Evolutionary conservation across 2,888 invertebrate species (phyloP).

Genomic region (Gastracanthus pulcherrimus): DNA sequence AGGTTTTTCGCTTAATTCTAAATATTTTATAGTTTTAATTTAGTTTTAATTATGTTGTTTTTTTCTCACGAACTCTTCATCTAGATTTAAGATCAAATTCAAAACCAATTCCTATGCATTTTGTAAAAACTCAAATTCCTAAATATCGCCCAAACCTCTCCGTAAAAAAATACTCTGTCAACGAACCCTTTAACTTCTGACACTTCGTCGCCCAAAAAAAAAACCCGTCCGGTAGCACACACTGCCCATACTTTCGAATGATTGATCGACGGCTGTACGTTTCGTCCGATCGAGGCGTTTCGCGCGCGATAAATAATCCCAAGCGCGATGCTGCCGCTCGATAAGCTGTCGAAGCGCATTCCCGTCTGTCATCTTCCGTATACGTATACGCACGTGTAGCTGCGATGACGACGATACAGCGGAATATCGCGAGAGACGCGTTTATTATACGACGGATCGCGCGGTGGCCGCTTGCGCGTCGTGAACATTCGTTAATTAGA

Average conservation of each 20-base stretch:
- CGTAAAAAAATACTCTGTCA: too few species aligned
- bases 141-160: too few species aligned
- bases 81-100: too few species aligned
- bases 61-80: too few species aligned
- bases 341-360: slow-evolving; percentile 1
- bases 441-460: not conserved
- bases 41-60: too few species aligned
- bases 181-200: too few species aligned
- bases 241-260: not conserved
- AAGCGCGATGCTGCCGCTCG: not conserved
- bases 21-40: too few species aligned
- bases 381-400: not conserved
- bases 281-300: not conserved
- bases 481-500: slow-evolving; percentile 66
- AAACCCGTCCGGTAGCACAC: not conserved
- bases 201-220: not conserved
- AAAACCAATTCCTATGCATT: too few species aligned
- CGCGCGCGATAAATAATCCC: not conserved
- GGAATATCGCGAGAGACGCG: not conserved
- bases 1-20: too few species aligned
- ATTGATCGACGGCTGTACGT: slow-evolving; percentile 3
- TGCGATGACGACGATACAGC: slow-evolving; percentile 9
- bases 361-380: not conserved
- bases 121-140: too few species aligned
- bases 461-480: not conserved